Evolutionary conservation across 2,888 invertebrate genomes (phyloP).

Genomic region (Campaea margaritaria): DNA sequence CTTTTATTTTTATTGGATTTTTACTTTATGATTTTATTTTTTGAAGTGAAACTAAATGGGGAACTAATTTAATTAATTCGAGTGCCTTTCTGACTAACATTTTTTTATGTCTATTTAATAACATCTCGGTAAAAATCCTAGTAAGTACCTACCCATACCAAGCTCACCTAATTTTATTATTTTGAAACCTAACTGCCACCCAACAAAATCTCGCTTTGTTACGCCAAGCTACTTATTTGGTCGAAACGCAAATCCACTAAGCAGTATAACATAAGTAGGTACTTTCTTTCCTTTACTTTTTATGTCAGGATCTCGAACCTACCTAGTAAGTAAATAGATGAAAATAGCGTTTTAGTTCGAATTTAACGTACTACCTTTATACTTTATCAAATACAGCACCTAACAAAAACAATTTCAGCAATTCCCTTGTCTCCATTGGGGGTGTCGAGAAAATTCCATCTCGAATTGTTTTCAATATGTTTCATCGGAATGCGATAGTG

Average conservation of each 20-base stretch:
- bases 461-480: conserved; percentile 64
- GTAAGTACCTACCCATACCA: no score
- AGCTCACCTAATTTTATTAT: no score
- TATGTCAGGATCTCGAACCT: no score
- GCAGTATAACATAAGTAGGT: no score
- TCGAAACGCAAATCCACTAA: no score
- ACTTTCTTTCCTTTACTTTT: no score
- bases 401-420: conserved; percentile 34
- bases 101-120: no score
- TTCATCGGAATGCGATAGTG: conserved; percentile 59
- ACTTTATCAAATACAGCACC: conserved; percentile 27
- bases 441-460: conserved; percentile 52
- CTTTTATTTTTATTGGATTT: conserved; percentile 61
- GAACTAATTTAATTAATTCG: conserved; percentile 11
- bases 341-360: conserved; percentile 9
- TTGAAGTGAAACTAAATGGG: conserved; percentile 15
- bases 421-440: conserved; percentile 37
- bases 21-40: conserved; percentile 46
- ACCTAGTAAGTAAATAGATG: background rate
- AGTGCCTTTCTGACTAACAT: background rate
- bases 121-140: no score
- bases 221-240: no score
- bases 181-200: no score
- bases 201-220: no score
- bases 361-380: conserved; percentile 4